Percentiles rank a stretch among this genome's conserved stretches.
phyloP scores from a whole-genome alignment of 2,888 invertebrate species.

The Gastracanthus pulcherrimus region DNA sequence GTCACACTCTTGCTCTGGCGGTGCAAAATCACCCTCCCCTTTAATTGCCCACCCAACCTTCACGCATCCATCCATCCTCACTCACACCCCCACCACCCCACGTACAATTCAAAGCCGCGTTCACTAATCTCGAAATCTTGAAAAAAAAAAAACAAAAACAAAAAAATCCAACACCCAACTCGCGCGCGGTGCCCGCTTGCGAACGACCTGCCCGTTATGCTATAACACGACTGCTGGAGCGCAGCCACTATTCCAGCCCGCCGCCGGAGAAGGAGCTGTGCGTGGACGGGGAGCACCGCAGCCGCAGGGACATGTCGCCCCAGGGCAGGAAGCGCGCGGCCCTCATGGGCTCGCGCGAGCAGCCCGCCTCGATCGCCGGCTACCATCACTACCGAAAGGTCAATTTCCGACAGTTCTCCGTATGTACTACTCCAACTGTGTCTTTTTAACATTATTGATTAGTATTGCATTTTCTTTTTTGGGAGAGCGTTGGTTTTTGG shows the following conservation, averaged over 20 bases:
- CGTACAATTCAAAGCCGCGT: no score
- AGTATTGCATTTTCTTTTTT: not conserved
- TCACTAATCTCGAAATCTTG: not conserved
- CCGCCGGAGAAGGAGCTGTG: constrained; percentile 79
- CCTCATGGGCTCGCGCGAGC: constrained; percentile 82
- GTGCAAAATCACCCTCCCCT: no score
- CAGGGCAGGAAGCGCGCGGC: constrained; percentile 85
- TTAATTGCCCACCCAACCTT: no score
- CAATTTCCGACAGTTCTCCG: constrained; percentile 56
- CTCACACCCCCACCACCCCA: not conserved
- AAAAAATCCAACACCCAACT: no score
- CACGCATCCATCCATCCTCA: not conserved
- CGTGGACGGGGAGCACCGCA: constrained; percentile 84
- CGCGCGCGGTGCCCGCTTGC: no score
- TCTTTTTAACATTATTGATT: constrained; percentile 1
- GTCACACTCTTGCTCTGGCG: no score
- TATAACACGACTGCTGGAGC: constrained; percentile 65
- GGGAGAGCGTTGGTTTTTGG: not conserved
- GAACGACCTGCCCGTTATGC: no score
- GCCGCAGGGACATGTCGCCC: constrained; percentile 91
- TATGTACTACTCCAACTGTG: constrained; percentile 40
- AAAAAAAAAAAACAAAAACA: constrained; percentile 10
- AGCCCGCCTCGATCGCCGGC: constrained; percentile 74
- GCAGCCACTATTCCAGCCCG: constrained; percentile 77
- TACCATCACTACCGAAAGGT: constrained; percentile 77